Evolutionary conservation across 2,888 invertebrate species (phyloP), one percentile per base, ranked within the genome.

Genomic region (Mamestra brassicae): DNA sequence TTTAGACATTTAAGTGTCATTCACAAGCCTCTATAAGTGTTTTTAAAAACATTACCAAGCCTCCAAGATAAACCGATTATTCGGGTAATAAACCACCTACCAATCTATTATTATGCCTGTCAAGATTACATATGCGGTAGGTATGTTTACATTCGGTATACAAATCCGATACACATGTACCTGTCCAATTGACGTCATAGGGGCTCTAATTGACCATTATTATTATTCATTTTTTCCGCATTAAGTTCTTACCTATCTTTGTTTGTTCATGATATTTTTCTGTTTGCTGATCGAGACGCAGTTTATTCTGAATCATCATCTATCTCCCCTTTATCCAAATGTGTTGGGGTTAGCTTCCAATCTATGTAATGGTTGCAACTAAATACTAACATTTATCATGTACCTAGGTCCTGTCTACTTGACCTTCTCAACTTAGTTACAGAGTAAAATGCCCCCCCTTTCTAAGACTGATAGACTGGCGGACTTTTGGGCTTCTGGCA

Each of bases 111-210:
- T 50, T 57, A 6, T 42, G 47, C 60, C 15, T n/a, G 17, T 70
- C 62, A 60, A 77, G 36, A 71, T 71, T 60, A 71, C 34, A 17
- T 45, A 76, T 10, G 34, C 17, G 5, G 58, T 47, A 77, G 11
- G 57, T 52, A 68, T 64, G 54, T 71, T 71, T 78, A 62, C 61
- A 17, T 13, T 38, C 5, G 3, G 3, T 26, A 47, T 52, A 65
- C 38, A 71, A 8, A 36, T 61, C 36, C 45, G 34, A 34, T 38
- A 66, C 17, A 73, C 10, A 6, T 52, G n/a, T 62, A 78, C 61
- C 26, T 63, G 13, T 11, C n/a, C 61, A 17, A 63, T 74, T 79
- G 80, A 78, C 78, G 78, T 78, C 78, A 78, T 15, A 13, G 57
- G 38, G 52, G 45, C 45, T 79, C 74, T 26, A 58, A 34, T 50